Base-by-base conservation (phyloP, 2,888 invertebrate species). In the Cephus pulcher region DNA sequence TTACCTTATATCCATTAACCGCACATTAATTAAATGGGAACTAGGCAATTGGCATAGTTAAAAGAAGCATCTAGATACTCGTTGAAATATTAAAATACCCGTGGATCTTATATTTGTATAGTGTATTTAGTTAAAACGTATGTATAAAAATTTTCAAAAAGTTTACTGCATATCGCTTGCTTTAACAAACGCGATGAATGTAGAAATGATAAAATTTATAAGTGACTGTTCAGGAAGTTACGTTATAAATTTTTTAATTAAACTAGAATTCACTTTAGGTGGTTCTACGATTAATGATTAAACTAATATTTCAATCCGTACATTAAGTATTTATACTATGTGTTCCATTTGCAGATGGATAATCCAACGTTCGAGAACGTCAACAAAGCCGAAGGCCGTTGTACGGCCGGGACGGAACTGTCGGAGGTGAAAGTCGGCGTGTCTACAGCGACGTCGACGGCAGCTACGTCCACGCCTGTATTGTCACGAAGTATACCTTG, bases 301-400 rank as follows among this genome's bases (percentile, higher is more conserved):
- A 40, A 15, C 15, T 40, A 40, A 23, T 40, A 1, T 6, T 23
- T 15, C 32, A 12, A 35, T 11, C 30, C 3, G 33, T 35, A 12
- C 33, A 15, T 56, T 9, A 37, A n/a, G 11, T 34, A n/a, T 30
- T 32, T 75, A 4, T 34, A 11, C 32, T 23, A 30, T 33, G 69
- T 73, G 68, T 23, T 56, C 9, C 56, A 56, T 37, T 78, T 92
- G 90, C 88, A 93, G 93, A 93, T 93, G 93, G 93, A 93, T 76
- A 92, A 90, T 85, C 86, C 90, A 35, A 90, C 89, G 76, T 92
- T 87, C 82, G 87, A 88, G 78, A 84, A 83, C 35, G 76, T 80
- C 68, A 73, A 75, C 32, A 82, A 74, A 79, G 86, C 88, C 79
- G 89, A 88, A 78, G 85, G 84, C 73, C 87, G 84, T 73, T 90